Conservation (phyloP, 2,113 vertebrate genomes). For the Stigmatopora nigra region DNA sequence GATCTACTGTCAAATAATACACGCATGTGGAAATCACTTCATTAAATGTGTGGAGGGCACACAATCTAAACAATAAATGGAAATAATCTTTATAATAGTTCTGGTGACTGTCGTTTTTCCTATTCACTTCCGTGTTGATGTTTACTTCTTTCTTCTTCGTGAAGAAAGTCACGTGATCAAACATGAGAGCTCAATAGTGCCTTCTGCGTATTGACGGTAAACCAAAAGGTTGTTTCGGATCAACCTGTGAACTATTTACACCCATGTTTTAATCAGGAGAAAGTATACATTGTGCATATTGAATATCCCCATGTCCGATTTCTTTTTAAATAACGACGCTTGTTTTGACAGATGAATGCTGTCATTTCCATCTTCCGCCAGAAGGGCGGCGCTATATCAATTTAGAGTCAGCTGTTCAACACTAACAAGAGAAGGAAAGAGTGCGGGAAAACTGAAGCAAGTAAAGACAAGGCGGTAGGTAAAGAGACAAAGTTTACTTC, state of each 20-base stretch:
- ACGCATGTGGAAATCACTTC: slow-evolving; percentile 1
- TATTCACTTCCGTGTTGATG: slow-evolving; percentile 6
- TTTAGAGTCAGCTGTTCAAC: neutral
- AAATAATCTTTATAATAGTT: neutral
- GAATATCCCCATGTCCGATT: too few species aligned
- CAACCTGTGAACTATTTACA: too few species aligned
- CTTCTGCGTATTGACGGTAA: neutral
- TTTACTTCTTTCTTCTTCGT: slow-evolving; percentile 32
- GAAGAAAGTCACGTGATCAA: too few species aligned
- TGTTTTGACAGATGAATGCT: neutral
- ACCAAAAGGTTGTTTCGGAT: neutral
- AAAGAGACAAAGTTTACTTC: neutral
- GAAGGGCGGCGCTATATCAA: neutral
- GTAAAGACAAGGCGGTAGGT: slow-evolving; percentile 9
- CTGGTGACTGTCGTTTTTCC: slow-evolving; percentile 12
- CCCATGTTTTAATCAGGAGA: neutral
- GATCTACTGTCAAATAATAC: neutral
- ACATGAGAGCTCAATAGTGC: neutral
- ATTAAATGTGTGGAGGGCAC: neutral
- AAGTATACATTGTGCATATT: neutral
- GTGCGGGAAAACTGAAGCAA: slow-evolving; percentile 68
- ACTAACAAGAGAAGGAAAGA: slow-evolving; percentile 30
- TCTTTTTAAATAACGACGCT: neutral
- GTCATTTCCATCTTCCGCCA: neutral
- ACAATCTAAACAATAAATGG: neutral